Conservation (phyloP, 2,113 vertebrate genomes). For the Oenanthe oenanthe region DNA sequence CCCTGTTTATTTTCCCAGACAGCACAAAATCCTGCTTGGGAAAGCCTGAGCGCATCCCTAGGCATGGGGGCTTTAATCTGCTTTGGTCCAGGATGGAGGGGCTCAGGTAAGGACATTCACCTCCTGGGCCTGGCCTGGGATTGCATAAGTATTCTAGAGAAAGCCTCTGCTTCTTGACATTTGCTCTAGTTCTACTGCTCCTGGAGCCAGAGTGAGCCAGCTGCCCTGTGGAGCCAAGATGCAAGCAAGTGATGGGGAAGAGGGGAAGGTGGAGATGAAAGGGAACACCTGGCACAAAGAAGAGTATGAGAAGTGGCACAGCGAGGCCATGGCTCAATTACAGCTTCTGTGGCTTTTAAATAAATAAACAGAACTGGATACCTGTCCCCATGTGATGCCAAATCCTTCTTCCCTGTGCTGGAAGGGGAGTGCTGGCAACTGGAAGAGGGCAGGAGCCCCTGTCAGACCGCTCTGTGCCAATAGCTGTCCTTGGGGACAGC, state of each 20-base stretch:
- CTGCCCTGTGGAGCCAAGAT: not conserved
- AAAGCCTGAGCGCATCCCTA: not conserved
- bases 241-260: not conserved
- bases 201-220: not conserved
- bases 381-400: not conserved
- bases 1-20: not conserved
- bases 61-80: not conserved
- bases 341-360: conserved; percentile 52
- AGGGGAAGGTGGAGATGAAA: conserved; percentile 4
- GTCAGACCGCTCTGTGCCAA: accelerated
- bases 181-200: not conserved
- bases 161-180: not conserved
- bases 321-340: not conserved
- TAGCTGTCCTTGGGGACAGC: not conserved
- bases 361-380: conserved; percentile 69
- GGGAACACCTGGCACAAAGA: not conserved
- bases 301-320: not conserved
- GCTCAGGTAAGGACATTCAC: not conserved
- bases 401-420: not conserved
- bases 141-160: not conserved
- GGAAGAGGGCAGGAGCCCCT: not conserved
- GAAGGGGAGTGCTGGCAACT: not conserved
- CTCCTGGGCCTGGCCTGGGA: not conserved
- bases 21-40: not conserved
- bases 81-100: accelerated